Base-by-base conservation (phyloP, 2,888 invertebrate species). In the Didymodactylos carnosus region DNA sequence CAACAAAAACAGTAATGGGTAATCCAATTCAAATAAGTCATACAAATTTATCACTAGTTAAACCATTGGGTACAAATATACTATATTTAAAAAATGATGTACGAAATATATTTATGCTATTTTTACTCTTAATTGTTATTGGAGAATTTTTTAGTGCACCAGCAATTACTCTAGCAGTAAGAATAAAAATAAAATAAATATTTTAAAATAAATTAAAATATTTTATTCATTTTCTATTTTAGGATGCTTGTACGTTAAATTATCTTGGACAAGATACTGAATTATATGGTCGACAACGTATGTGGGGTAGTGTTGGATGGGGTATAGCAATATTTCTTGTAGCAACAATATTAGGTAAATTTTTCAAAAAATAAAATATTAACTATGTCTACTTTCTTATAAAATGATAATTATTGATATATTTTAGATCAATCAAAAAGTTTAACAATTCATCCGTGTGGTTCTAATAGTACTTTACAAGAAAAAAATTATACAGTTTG, bases 401-500 rank as follows among this genome's bases (percentile, higher is more conserved):
- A 6, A 35, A 19, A 19, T 14, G 14, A 14, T 16, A 35, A 19
- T 35, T 19, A 3, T 8, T 8, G n/a, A n/a, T 41, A 14, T 79
- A 82, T 76, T 2, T 86, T 98, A 76, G 97, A 98, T 85, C 93
- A 95, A 83, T 94, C 94, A 75, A 94, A 94, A 25, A 90, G 93
- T 0, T 97, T 98, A 84, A 91, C 92, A 35, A 88, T 91, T 79
- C 92, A 93, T 84, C 93, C 93, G 0, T 94, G 94, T 80, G 90
- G 81, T 53, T n/a, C n/a, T n/a, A 81, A 80, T 0, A 91, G 92
- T 11, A 91, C 91, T 79, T 87, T 88, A 76, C 89, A 90, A 81
- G 97, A 98, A 84, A 92, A 94, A 83, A 98, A 98, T 85, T 98
- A 98, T 84, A 94, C 93, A 46, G 92, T 97, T 77, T 98, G 97